Evolutionary conservation across 2,888 invertebrate species (phyloP), one percentile per base, ranked within the genome.

Genomic region (Nasonovia ribisnigri): DNA sequence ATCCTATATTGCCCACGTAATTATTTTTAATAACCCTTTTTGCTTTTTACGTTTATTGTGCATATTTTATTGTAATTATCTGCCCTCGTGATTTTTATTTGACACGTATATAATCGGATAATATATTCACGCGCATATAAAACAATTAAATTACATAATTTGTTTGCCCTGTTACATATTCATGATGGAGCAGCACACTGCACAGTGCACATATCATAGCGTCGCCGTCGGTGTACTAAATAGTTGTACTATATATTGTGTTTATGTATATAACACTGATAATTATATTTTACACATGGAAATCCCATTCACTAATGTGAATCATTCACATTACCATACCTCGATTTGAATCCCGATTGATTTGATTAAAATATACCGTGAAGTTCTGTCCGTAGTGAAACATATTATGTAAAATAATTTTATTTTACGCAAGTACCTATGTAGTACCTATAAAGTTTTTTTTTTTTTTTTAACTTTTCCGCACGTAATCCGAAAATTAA

Each of bases 111-210:
- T 67, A 48, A 90, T 90, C 48, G 46, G 77, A 90, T 90, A 67
- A 67, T 90, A 90, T 90, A 90, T 90, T 90, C 90, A 90, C 57
- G 67, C 90, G 90, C 90, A 67, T 67, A 90, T 29, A 36, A 48
- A 90, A 90, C 90, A 90, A 90, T 88, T 51, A 51, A 88, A 88
- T 88, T 88, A 88, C n/a, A 67, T 43, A 60, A 67, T 90, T 90
- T 67, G 42, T 46, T 36, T 24, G 4, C 67, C 36, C 90, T 36
- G 67, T 46, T 90, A 48, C 90, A 90, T 90, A 90, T 90, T 90
- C 90, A 90, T 90, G 67, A 77, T 20, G 36, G 36, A 1, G 60
- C 43, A 46, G 54, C 54, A 57, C 54, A 36, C 10, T 20, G 24
- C 10, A 6, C 43, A n/a, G 46, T 26, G 16, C 13, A 24, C 87